phyloP scores from a whole-genome alignment of 2,888 invertebrate genomes.

The Octodonta nipae region DNA sequence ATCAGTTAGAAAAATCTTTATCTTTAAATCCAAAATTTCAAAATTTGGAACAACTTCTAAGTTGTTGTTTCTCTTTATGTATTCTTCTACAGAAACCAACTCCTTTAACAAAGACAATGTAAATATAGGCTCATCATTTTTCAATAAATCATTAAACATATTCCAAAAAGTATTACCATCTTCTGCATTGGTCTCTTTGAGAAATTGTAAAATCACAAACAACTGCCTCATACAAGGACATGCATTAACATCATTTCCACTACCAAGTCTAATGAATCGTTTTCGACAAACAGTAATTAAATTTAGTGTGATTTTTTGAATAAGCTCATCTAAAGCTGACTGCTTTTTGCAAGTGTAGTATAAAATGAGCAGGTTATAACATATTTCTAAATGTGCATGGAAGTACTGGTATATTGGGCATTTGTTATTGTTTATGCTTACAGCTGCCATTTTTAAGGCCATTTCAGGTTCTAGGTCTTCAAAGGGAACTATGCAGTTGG shows the following conservation, averaged over 20 bases:
- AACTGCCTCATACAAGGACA: conserved; percentile 26
- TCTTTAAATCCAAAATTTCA: conserved; percentile 20
- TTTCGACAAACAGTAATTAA: conserved; percentile 15
- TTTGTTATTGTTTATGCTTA: conserved; percentile 11
- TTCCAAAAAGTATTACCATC: conserved; percentile 24
- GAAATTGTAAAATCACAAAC: conserved; percentile 25
- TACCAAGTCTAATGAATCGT: conserved; percentile 12
- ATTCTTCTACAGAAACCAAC: conserved; percentile 15
- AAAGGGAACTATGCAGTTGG: conserved; percentile 11
- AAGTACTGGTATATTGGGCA: conserved; percentile 22
- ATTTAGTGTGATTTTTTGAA: neutral
- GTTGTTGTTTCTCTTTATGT: conserved; percentile 6
- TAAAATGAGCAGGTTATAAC: conserved; percentile 17
- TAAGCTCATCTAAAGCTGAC: conserved; percentile 7
- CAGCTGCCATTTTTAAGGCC: conserved; percentile 14
- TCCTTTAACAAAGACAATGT: conserved; percentile 23
- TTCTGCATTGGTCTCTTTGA: conserved; percentile 15
- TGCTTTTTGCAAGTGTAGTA: conserved; percentile 13
- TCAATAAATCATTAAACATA: conserved; percentile 23
- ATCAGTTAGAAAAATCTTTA: conserved; percentile 19
- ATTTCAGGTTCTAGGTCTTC: conserved; percentile 16
- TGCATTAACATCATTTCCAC: conserved; percentile 12
- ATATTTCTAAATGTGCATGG: conserved; percentile 22
- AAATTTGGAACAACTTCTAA: conserved; percentile 21
- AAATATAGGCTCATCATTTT: conserved; percentile 22